These are phyloP conservation scores for Notolabrus celidotus DNA, from an alignment of 2,797 vertebrate genomes.

Conservation along the genomic window DNA sequence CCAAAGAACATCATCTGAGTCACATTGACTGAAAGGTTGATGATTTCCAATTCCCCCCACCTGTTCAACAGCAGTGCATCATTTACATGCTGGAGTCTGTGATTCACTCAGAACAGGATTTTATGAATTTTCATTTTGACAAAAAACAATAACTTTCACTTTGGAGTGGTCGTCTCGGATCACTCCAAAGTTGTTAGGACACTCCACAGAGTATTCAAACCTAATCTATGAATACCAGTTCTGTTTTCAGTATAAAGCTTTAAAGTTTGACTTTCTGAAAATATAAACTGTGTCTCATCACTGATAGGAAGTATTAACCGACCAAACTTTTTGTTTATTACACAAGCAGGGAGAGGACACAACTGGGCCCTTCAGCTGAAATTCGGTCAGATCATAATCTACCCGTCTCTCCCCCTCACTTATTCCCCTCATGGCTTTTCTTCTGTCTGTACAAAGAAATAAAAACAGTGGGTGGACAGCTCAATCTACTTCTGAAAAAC, in stretches of 20 bases:
- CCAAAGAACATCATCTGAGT: neutral
- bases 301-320: neutral
- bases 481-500: neutral
- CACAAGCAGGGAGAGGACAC: neutral
- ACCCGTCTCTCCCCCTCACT: neutral
- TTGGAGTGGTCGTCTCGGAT: too few species aligned
- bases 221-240: too few species aligned
- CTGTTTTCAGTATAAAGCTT: neutral
- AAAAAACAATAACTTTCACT: too few species aligned
- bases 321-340: constrained; percentile 4
- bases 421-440: neutral
- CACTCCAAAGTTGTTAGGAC: too few species aligned
- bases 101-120: neutral
- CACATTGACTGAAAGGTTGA: neutral
- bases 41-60: neutral
- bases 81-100: neutral
- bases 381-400: constrained; percentile 10
- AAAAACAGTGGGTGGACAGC: constrained; percentile 8
- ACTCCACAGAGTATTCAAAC: too few species aligned
- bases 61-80: neutral
- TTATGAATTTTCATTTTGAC: too few species aligned
- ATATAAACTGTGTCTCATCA: neutral
- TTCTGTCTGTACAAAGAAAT: constrained; percentile 12
- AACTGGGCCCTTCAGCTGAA: neutral
- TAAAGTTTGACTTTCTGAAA: neutral